A percentile compares a stretch with the other conserved stretches of the same genome.
Evolutionary conservation across 1,140 invertebrate genomes (phyloP).

Genomic region (Solen grandis): DNA sequence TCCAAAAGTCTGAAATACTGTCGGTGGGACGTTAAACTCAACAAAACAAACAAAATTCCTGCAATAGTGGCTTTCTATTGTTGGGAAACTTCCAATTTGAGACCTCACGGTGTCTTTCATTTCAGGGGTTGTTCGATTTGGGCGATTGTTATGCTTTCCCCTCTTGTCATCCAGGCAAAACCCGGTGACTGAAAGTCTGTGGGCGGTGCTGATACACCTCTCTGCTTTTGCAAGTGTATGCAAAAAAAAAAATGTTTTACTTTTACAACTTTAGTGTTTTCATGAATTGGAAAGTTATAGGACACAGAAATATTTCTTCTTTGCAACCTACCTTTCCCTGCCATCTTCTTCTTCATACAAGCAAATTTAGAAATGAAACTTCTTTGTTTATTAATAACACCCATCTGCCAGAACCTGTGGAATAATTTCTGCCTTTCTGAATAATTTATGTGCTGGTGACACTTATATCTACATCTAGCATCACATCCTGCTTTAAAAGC

Average conservation of each 20-base stretch:
- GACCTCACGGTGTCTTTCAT: neutral
- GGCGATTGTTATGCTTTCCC: neutral
- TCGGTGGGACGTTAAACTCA: too few species aligned
- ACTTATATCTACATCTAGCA: conserved; percentile 2
- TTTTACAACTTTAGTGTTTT: neutral
- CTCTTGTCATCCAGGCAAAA: neutral
- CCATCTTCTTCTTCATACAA: neutral
- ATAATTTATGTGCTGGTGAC: neutral
- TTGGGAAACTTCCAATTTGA: conserved; percentile 16
- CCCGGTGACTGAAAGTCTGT: neutral
- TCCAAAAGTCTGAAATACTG: too few species aligned
- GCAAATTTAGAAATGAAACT: neutral
- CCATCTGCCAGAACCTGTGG: conserved; percentile 8
- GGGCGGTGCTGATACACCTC: neutral
- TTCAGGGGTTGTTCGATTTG: too few species aligned
- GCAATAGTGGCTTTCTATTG: conserved; percentile 13
- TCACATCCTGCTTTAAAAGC: conserved; percentile 4
- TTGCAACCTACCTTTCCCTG: neutral
- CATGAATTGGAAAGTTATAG: neutral
- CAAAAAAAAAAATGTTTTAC: conserved; percentile 28
- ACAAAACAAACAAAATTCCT: too few species aligned
- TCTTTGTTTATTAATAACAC: conserved; percentile 6
- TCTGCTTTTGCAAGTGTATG: conserved; percentile 4
- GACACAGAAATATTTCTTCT: neutral
- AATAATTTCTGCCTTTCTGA: neutral